Conservation (phyloP, 1,140 invertebrate species). For the Propsilocerus akamusi region DNA sequence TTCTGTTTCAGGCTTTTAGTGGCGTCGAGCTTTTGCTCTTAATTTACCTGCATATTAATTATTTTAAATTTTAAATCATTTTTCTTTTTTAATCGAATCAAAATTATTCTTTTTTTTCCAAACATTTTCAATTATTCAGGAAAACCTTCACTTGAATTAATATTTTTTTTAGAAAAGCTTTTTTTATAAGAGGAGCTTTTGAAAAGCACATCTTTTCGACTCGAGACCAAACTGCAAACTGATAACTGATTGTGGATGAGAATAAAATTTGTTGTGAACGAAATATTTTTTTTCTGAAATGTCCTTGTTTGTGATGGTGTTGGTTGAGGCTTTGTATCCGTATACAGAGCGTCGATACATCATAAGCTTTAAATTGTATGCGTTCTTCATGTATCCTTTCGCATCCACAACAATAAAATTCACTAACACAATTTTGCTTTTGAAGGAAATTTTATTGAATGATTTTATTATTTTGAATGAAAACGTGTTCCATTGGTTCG, state of each 20-base stretch:
- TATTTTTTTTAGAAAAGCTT: neutral
- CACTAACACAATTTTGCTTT: neutral
- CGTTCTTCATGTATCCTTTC: neutral
- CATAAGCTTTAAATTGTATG: neutral
- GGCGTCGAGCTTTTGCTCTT: too few species aligned
- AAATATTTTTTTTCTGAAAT: neutral
- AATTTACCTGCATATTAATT: too few species aligned
- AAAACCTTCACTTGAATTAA: too few species aligned
- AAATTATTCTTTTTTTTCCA: neutral
- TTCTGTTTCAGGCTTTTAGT: too few species aligned
- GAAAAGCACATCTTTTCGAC: neutral
- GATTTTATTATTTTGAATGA: constrained; percentile 4
- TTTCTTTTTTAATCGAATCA: neutral
- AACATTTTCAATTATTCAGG: too few species aligned
- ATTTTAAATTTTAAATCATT: neutral
- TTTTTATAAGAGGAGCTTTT: neutral
- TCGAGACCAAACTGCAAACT: neutral
- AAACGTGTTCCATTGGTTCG: neutral
- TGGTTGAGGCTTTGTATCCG: neutral
- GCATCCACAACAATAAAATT: neutral
- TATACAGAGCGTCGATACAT: too few species aligned
- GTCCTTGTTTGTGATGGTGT: neutral
- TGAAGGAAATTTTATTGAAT: too few species aligned
- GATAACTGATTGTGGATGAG: constrained; percentile 2
- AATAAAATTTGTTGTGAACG: constrained; percentile 2